Base-by-base conservation (phyloP, 2,888 invertebrate genomes). In the Teinopalpus imperialis region DNA sequence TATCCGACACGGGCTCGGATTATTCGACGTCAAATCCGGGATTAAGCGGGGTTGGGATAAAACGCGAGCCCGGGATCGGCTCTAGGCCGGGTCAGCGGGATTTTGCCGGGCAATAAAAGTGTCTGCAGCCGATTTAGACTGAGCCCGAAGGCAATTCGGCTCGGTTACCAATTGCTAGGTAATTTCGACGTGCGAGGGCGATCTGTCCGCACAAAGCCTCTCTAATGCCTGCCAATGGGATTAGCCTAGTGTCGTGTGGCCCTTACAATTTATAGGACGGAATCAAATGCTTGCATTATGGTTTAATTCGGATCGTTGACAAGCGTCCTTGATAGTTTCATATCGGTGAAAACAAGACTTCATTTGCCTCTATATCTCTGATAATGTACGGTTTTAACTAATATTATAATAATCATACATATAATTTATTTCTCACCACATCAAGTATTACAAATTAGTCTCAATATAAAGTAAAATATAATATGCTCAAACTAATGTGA, bases 1-100 rank as follows among this genome's bases (percentile, higher is more conserved):
- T 89, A 90, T 89, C 90, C 90, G 88, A 90, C 91, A 90, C 89
- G 90, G 91, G 91, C 89, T 73, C 87, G 90, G 91, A 91, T 91
- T 91, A 91, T 90, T 87, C 82, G 83, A 88, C 89, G 88, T 82
- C 82, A 85, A 89, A 89, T 89, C 89, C 85, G 66, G 89, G 89
- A 89, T 89, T 90, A 88, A 87, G 68, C 74, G 69, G 69, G 74
- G 58, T 77, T 69, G 74, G 87, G 85, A 85, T 85, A 86, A 85
- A 83, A 69, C 77, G 73, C n/a, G 66, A 72, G 73, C 67, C 70
- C 30, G 74, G 82, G 78, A 77, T 76, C 78, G 74, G 71, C 74
- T 71, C 69, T 69, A 73, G 77, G 76, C 67, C 74, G 85, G 86
- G 87, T 83, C 85, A 85, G 76, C 75, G 76, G 85, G 88, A 85